Evolutionary conservation across 2,797 vertebrate species (phyloP), one percentile per base, ranked within the genome.

Genomic region (Trachurus trachurus): DNA sequence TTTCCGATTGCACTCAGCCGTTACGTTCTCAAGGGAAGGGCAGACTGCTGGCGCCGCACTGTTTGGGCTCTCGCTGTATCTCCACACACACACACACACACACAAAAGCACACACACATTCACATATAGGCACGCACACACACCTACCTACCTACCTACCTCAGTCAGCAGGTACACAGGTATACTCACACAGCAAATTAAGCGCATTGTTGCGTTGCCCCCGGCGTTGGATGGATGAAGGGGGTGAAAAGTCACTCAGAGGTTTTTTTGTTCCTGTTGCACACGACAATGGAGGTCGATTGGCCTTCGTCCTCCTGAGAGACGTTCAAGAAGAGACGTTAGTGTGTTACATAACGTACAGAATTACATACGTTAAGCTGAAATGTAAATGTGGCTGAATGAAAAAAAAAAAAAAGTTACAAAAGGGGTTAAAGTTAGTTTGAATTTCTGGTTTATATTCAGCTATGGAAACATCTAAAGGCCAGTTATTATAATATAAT

Each of bases 41-140:
- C 95, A 96, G 95, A 95, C 95, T 95, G 81, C 94, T 95, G 95
- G 95, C 95, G 95, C 95, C 95, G 85, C 86, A 64, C 85, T 95
- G 93, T 95, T 95, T 94, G 92, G 92, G 88, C 93, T 94, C 88
- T 73, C 6, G 52, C 86, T 71, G 68, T 84, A 78, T 83, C 66
- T 76, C 52, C 12, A 73, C 85, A 50, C 85, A 78, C 83, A 82
- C 83, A 87, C 82, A 74, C 81, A 84, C 81, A 80, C 76, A 84
- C 62, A 76, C 59, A 10, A 40, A 40, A 40, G 63, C 16, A 22
- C 75, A 53, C 50, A 78, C 61, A 75, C 56, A 83, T 62, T 77
- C 61, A 75, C 56, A 83, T 62, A 81, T 61, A 59, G 69, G 73
- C 63, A 71, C 76, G 61, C 71, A 57, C 77, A 81, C 57, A 58